Evolutionary conservation across 1,140 invertebrate genomes (phyloP).

Genomic region (Holotrichia oblita): DNA sequence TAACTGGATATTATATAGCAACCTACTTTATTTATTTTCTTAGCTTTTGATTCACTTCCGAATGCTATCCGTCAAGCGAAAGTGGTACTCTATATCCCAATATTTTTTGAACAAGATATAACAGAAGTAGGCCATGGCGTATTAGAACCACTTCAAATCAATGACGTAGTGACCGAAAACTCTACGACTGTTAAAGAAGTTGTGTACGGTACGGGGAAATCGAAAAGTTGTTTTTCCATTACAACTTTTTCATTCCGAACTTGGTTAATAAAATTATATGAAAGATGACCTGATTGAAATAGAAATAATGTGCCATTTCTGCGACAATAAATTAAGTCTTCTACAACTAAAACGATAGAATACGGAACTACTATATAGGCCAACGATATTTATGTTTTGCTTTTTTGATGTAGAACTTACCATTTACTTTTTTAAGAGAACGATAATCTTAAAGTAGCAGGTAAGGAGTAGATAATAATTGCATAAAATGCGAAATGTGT

Average conservation of each 20-base stretch:
- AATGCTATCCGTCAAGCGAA: too few species aligned
- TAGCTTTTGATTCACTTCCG: too few species aligned
- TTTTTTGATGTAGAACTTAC: too few species aligned
- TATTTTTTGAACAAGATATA: background rate
- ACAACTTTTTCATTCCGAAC: slow-evolving; percentile 14
- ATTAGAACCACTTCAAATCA: background rate
- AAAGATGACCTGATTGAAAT: background rate
- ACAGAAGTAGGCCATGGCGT: background rate
- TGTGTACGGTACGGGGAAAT: background rate
- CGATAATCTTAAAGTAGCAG: background rate
- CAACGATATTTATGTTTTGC: background rate
- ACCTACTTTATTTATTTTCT: too few species aligned
- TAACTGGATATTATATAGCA: too few species aligned
- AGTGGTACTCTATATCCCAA: too few species aligned
- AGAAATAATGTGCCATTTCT: background rate
- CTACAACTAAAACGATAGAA: background rate
- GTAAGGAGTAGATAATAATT: background rate
- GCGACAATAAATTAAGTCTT: background rate
- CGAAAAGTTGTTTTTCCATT: slow-evolving; percentile 5
- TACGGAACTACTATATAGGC: background rate
- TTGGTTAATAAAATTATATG: slow-evolving; percentile 20
- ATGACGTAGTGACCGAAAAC: background rate
- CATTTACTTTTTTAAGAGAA: background rate
- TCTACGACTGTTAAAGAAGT: background rate
- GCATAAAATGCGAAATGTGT: background rate